A percentile compares a stretch with the other conserved stretches of the same genome.
Conservation (phyloP, 2,888 invertebrate genomes). For the Koerneria pararmatus region DNA sequence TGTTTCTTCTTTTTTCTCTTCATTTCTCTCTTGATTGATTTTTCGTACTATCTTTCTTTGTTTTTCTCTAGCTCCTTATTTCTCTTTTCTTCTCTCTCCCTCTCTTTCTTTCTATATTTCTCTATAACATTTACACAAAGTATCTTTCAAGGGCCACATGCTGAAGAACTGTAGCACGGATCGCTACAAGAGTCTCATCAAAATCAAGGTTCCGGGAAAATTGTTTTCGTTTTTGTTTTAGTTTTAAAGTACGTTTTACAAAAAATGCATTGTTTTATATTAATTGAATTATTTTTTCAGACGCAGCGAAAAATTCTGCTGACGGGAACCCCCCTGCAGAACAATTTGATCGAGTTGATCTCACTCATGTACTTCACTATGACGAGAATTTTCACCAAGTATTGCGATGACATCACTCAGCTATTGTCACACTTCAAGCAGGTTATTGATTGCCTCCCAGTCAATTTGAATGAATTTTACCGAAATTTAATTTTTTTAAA, state of each 20-base stretch:
- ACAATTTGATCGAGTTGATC: conserved; percentile 90
- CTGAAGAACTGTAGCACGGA: conserved; percentile 92
- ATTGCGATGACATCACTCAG: conserved; percentile 46
- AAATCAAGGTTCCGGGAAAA: conserved; percentile 34
- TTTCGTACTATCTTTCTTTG: too few relatives aligned
- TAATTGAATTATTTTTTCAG: conserved; percentile 64
- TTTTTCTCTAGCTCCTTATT: too few relatives aligned
- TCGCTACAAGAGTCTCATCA: conserved; percentile 62
- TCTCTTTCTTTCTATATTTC: too few relatives aligned
- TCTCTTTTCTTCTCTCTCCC: too few relatives aligned
- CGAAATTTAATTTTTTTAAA: too few relatives aligned
- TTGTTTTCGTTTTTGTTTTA: not conserved
- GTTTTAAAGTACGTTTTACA: not conserved
- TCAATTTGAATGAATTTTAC: too few relatives aligned
- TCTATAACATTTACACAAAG: too few relatives aligned
- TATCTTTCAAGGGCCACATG: too few relatives aligned
- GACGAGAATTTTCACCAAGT: conserved; percentile 69
- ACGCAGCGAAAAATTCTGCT: conserved; percentile 80
- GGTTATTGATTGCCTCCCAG: too few relatives aligned
- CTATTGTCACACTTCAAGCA: conserved; percentile 49
- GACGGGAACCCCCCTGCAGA: conserved; percentile 93
- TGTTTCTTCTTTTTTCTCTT: too few relatives aligned
- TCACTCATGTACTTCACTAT: conserved; percentile 86
- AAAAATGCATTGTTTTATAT: not conserved
- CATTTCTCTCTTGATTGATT: too few relatives aligned